Percentiles rank a stretch among this genome's conserved stretches.
Evolutionary conservation across 2,888 invertebrate genomes (phyloP).

Genomic region (Calliphora vomitoria): DNA sequence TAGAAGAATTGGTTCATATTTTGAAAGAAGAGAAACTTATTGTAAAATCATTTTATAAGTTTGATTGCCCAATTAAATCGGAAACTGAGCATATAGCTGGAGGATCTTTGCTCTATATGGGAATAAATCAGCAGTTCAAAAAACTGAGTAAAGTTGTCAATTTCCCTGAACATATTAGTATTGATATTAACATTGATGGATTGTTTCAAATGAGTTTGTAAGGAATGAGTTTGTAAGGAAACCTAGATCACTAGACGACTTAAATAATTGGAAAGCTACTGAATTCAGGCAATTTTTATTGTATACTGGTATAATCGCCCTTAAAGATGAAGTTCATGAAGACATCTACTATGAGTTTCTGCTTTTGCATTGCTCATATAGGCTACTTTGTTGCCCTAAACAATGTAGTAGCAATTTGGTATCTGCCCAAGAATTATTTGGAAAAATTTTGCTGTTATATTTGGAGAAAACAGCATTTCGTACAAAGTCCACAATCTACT

Average conservation of each 20-base stretch:
- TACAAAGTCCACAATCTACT: slow-evolving; percentile 47
- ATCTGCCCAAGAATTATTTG: slow-evolving; percentile 72
- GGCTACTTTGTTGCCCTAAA: slow-evolving; percentile 37
- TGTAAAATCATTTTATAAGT: no score
- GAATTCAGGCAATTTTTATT: slow-evolving; percentile 67
- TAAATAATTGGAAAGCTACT: slow-evolving; percentile 63
- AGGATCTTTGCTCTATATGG: no score
- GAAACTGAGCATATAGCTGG: no score
- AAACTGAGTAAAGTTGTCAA: no score
- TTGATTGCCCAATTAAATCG: no score
- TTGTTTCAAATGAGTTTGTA: slow-evolving; percentile 50
- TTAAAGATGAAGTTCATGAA: slow-evolving; percentile 29
- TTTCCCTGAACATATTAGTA: no score
- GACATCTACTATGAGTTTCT: slow-evolving; percentile 38
- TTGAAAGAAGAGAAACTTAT: no score
- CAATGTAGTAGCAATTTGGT: slow-evolving; percentile 35
- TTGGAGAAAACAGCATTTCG: slow-evolving; percentile 24
- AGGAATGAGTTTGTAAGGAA: slow-evolving; percentile 62
- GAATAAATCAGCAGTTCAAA: no score
- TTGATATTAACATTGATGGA: no score
- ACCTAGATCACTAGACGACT: slow-evolving; percentile 47
- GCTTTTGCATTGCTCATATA: slow-evolving; percentile 44
- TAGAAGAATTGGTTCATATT: no score
- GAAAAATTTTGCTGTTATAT: slow-evolving; percentile 49
- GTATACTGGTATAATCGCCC: slow-evolving; percentile 31